phyloP scores from a whole-genome alignment of 1,140 invertebrate genomes.

The Cydia strobilella region DNA sequence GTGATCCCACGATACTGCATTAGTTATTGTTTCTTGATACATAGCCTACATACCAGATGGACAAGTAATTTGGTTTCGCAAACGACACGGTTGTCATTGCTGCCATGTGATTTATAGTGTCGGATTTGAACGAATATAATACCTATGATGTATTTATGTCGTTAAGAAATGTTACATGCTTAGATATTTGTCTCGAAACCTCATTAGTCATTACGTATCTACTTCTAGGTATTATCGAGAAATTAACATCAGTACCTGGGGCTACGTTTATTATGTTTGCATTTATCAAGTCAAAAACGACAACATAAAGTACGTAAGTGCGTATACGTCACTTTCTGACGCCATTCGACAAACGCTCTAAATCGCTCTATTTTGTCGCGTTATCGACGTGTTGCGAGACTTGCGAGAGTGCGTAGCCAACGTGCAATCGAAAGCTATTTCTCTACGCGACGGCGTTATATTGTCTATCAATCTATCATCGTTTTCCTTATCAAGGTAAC shows the following conservation, averaged over 20 bases:
- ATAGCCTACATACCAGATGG: neutral
- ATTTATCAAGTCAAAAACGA: too few species aligned
- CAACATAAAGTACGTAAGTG: too few species aligned
- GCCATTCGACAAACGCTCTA: too few species aligned
- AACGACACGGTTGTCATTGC: neutral
- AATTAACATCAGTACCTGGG: neutral
- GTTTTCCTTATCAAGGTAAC: too few species aligned
- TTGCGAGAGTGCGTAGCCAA: too few species aligned
- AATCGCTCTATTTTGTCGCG: too few species aligned
- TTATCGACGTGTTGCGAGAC: too few species aligned
- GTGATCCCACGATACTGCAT: slow-evolving; percentile 15
- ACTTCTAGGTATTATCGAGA: neutral
- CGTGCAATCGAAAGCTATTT: too few species aligned
- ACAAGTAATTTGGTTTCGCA: slow-evolving; percentile 17
- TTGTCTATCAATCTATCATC: too few species aligned
- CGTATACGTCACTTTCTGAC: too few species aligned
- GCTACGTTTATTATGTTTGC: neutral
- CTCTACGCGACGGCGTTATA: too few species aligned
- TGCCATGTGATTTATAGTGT: slow-evolving; percentile 5
- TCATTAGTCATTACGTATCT: neutral
- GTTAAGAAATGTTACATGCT: slow-evolving; percentile 3
- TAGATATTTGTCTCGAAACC: neutral
- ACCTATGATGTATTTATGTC: neutral
- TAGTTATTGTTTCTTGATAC: slow-evolving; percentile 16
- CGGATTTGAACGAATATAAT: slow-evolving; percentile 9